A percentile compares a stretch with the other conserved stretches of the same genome.
These are phyloP conservation scores for Perizoma affinitatum DNA, from an alignment of 2,888 invertebrate genomes.

Conservation along the genomic window DNA sequence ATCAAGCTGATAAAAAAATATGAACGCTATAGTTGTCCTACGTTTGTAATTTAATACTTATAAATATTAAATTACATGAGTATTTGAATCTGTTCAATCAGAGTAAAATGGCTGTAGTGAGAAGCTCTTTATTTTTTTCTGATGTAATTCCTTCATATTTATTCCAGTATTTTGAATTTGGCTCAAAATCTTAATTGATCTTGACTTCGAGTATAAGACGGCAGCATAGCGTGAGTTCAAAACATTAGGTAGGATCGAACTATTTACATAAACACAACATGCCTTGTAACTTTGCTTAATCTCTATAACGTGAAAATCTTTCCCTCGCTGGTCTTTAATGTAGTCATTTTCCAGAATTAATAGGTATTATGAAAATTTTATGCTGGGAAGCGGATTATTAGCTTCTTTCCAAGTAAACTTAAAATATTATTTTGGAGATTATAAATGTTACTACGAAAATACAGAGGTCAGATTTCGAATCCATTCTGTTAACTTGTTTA, in stretches of 20 bases:
- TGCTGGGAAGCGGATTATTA: conserved; percentile 20
- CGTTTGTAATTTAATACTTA: too few species aligned
- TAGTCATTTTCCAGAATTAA: conserved; percentile 34
- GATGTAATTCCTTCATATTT: too few species aligned
- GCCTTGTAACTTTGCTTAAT: conserved; percentile 46
- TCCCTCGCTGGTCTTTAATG: conserved; percentile 33
- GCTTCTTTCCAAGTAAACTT: conserved; percentile 6
- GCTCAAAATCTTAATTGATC: not conserved
- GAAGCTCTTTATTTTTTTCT: too few species aligned
- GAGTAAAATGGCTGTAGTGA: too few species aligned
- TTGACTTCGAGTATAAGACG: conserved; percentile 3
- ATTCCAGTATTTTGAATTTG: too few species aligned
- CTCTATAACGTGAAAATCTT: conserved; percentile 50
- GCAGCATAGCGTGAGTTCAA: conserved; percentile 45
- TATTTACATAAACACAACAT: conserved; percentile 56
- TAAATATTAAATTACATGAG: too few species aligned
- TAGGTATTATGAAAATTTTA: conserved; percentile 36
- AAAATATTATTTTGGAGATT: conserved; percentile 3
- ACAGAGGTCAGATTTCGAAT: too few species aligned
- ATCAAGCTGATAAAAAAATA: too few species aligned
- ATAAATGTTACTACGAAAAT: not conserved
- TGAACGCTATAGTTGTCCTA: too few species aligned
- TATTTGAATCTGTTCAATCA: too few species aligned
- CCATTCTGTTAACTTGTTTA: too few species aligned
- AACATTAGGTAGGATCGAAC: conserved; percentile 49